Base-by-base conservation (phyloP, 2,797 vertebrate species). In the Gephyroberyx darwinii region DNA sequence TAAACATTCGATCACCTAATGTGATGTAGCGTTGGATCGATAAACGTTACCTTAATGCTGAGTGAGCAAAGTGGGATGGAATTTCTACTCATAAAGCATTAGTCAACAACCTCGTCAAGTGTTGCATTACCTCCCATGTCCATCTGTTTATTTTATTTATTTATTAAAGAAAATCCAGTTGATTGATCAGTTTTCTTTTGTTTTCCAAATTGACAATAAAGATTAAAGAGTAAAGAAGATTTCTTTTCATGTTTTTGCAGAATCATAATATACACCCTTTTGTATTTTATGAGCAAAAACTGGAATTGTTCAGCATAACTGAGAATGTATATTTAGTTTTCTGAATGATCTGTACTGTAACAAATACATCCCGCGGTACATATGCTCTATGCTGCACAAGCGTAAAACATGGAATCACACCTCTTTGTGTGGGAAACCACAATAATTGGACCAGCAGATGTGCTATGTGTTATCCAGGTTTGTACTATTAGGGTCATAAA, bases 401-500 rank as follows among this genome's bases (percentile, higher is more conserved):
- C 13, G 13, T 19, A 51, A 43, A 20, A 71, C 66, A 30, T 57
- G 26, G 30, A 66, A 31, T 71, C 57, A 56, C 54, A 12, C 39
- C 53, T 54, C 17, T 54, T 48, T 57, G 19, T 14, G 64, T 64
- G 52, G 51, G 43, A 60, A 73, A 64, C 16, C 64, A 70, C 47
- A 31, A 58, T 26, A 63, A 68, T 68, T 50, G 41, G 43, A 65
- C 77, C 80, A 80, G 77, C 69, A 63, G 30, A 48, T 58, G 26
- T 45, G 62, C 61, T 9, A 13, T 52, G 45, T 41, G 14, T 71
- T 65, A 72, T 68, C 39, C 69, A 35, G n/a, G 47, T 69, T 72
- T 74, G 22, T 76, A 81, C 19, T 64, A 59, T 64, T 35, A 17
- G 30, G 30, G 64, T 69, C 51, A 78, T 70, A 65, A 83, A 81